Evolutionary conservation across 2,113 vertebrate species (phyloP), one percentile per base, ranked within the genome.

Genomic region (Machaerirhynchus nigripectus): DNA sequence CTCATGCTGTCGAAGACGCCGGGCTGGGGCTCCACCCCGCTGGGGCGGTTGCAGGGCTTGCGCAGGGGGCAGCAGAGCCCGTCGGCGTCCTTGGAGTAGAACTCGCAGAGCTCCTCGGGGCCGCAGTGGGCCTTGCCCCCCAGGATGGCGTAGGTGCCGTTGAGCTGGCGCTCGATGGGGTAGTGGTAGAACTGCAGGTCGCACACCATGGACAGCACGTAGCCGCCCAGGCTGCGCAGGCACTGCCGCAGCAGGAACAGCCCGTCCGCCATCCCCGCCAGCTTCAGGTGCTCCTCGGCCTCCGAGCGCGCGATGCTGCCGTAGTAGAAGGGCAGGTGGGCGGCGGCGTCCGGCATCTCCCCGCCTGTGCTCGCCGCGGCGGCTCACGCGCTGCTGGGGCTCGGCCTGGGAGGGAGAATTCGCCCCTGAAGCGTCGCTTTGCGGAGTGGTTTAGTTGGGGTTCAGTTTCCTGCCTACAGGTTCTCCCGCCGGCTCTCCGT

Each of bases 231-330:
- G 23, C 98, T 99, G 79, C 99, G 99, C 77, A 99, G 98, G 91
- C 99, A 99, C 93, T 99, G 99, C 4, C 99, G 98, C 71, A 99
- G 96, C 97, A 99, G 94, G 97, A 99, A 99, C 47, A 99, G 98
- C 9, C 99, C 99, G 4, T 99, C 99, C 0, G 96, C 92, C 99
- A 99, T 99, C 56, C 99, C 99, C 0, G 98, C 99, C 97, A 99
- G 97, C 97, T 99, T 99, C 83, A 99, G 98, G 80, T 99, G 93
- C 59, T 99, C 99, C 98, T 99, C 99, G 0, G 99, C 99, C 2
- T 99, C 99, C 0, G 95, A 74, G 55, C 99, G 98, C 52, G 99
- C 98, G 84, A 99, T 99, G 98, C 99, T 99, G 96, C 99, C 99
- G 1, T 99, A 99, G 98, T 98, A 99, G 95, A 99, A 99, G 52